A percentile compares a stretch with the other conserved stretches of the same genome.
phyloP scores from a whole-genome alignment of 2,797 vertebrate species.

The Oreortyx pictus region DNA sequence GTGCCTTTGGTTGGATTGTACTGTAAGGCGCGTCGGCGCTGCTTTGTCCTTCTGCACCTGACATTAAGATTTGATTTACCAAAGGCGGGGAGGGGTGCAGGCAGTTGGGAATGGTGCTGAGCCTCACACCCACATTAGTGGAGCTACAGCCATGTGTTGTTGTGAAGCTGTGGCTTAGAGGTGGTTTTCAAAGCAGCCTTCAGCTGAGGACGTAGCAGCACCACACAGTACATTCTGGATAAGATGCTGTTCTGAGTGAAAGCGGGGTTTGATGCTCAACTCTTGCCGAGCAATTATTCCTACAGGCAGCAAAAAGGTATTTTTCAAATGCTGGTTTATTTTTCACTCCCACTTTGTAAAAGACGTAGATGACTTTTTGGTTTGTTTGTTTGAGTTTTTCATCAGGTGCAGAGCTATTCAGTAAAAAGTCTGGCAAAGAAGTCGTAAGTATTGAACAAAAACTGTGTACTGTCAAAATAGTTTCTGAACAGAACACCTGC shows the following conservation, averaged over 20 bases:
- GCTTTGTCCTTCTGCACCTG: neutral
- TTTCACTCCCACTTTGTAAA: neutral
- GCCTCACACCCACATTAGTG: neutral
- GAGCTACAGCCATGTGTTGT: neutral
- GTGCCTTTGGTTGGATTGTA: neutral
- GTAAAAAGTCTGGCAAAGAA: neutral
- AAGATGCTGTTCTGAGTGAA: neutral
- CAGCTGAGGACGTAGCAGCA: neutral
- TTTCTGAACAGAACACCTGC: neutral
- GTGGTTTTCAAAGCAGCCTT: neutral
- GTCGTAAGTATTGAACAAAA: neutral
- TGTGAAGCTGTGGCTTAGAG: neutral
- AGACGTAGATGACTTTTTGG: neutral
- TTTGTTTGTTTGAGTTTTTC: slow-evolving; percentile 4
- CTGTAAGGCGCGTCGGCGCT: neutral
- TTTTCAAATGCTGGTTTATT: neutral
- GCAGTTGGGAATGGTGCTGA: neutral
- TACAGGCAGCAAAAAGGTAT: neutral
- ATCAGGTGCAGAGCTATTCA: neutral
- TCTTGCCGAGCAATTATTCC: neutral
- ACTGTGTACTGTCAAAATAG: neutral
- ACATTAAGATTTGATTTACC: neutral
- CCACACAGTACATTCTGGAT: neutral
- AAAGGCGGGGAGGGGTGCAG: neutral
- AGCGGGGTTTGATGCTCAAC: neutral